Evolutionary conservation across 2,113 vertebrate genomes (phyloP), one percentile per base, ranked within the genome.

Genomic region (Lycocorax pyrrhopterus): DNA sequence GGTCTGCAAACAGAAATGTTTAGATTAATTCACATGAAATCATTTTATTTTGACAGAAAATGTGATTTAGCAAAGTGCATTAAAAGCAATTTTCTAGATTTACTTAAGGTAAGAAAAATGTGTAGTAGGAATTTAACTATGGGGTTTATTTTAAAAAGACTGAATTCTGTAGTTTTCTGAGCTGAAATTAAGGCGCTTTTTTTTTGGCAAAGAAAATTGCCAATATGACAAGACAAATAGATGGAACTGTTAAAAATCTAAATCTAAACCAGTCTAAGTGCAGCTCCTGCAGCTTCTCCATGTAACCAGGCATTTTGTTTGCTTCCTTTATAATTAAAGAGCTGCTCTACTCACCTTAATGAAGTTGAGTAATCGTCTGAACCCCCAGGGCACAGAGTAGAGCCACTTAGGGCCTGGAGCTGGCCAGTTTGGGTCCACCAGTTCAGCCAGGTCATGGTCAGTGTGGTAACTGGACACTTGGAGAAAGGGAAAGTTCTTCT

Each of bases 341-440:
- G 25, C 52, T 73, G 15, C 22, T 69, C 44, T 46, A 4, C 81
- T 95, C 93, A 99, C 99, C 99, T 99, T 99, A 74, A 99, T 97
- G 90, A 99, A 99, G 93, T 99, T 99, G 58, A 99, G 98, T 81
- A 99, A 93, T 84, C 99, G 98, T 56, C 99, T 98, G 91, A 99
- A 98, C 41, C 99, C 99, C 99, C 99, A 99, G 3, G 99, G 99
- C 79, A 99, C 99, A 4, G 98, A 98, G 83, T 98, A 98, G 27
- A 99, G 98, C 99, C 98, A 98, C 49, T 98, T 98, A 10, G 99
- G 98, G 5, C 99, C 99, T 23, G 98, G 98, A 71, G 98, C 98
- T 56, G 98, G 98, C 99, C 99, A 99, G 20, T 96, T 97, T 9
- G 99, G 99, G 93, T 99, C 99, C 67, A 98, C 99, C 90, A 99